Percentiles rank a stretch among this genome's conserved stretches.
phyloP scores from a whole-genome alignment of 2,888 invertebrate genomes.

The Dynastes maya region DNA sequence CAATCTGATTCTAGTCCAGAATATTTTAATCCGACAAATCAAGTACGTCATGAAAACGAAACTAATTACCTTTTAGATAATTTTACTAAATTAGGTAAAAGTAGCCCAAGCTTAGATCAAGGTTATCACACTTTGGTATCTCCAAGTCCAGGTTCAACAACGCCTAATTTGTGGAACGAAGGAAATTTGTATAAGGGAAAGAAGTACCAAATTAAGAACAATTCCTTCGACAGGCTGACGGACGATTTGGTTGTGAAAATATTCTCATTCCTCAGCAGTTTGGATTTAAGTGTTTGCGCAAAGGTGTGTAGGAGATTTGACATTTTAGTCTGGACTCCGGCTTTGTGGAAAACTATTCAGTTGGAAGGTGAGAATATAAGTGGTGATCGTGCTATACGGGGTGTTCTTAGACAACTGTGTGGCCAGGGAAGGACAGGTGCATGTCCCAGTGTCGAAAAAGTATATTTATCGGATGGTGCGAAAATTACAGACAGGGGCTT shows the following conservation, averaged over 20 bases:
- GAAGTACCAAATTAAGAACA: constrained; percentile 66
- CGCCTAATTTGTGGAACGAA: constrained; percentile 68
- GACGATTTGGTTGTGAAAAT: constrained; percentile 81
- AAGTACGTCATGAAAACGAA: constrained; percentile 56
- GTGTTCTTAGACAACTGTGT: constrained; percentile 77
- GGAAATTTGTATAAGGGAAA: constrained; percentile 65
- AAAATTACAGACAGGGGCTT: constrained; percentile 86
- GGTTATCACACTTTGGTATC: constrained; percentile 86
- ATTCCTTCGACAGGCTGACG: constrained; percentile 76
- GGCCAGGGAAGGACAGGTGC: constrained; percentile 79
- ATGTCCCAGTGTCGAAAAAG: constrained; percentile 79
- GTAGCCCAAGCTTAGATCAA: constrained; percentile 83
- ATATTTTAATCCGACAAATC: constrained; percentile 60
- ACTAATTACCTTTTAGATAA: constrained; percentile 68
- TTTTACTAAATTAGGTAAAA: constrained; percentile 70
- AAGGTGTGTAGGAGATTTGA: constrained; percentile 85
- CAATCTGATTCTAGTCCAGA: constrained; percentile 60
- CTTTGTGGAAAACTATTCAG: constrained; percentile 81
- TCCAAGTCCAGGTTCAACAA: constrained; percentile 72
- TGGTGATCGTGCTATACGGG: constrained; percentile 79
- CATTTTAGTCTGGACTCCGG: constrained; percentile 84
- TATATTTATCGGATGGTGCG: constrained; percentile 79
- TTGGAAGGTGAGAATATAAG: constrained; percentile 76
- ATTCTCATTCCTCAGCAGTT: constrained; percentile 80
- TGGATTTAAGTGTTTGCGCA: constrained; percentile 82